Conservation (phyloP, 2,888 invertebrate genomes). For the Margaritifera margaritifera region DNA sequence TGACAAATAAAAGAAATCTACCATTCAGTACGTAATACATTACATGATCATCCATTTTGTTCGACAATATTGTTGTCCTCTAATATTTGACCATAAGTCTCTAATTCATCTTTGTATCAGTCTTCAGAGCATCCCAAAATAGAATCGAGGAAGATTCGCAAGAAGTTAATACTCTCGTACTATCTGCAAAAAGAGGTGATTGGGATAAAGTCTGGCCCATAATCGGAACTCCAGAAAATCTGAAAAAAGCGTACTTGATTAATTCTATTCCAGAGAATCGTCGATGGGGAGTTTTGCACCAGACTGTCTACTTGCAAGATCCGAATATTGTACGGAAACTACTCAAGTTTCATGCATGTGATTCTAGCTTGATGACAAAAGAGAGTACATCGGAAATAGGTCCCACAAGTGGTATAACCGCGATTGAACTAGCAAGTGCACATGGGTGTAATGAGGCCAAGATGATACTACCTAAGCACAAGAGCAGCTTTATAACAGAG, state of each 20-base stretch:
- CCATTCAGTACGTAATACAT: too few species aligned
- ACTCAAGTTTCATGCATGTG: constrained; percentile 11
- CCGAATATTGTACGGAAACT: too few species aligned
- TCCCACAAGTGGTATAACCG: constrained; percentile 17
- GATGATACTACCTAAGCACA: constrained; percentile 4
- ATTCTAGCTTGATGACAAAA: constrained; percentile 27
- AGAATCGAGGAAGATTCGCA: constrained; percentile 24
- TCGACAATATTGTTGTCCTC: too few species aligned
- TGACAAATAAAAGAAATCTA: too few species aligned
- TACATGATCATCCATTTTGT: too few species aligned
- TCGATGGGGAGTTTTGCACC: too few species aligned
- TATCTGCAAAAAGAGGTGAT: constrained; percentile 25
- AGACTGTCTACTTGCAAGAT: too few species aligned
- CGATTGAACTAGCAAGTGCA: constrained; percentile 30
- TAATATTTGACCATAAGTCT: too few species aligned
- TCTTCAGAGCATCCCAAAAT: not conserved
- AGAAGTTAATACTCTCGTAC: constrained; percentile 17
- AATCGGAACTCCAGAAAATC: constrained; percentile 19
- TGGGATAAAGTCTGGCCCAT: constrained; percentile 32
- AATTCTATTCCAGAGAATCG: too few species aligned
- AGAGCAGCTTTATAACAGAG: too few species aligned
- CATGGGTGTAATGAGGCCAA: constrained; percentile 18
- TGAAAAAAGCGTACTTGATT: too few species aligned
- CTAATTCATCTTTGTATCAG: too few species aligned
- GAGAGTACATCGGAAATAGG: constrained; percentile 30